Evolutionary conservation across 2,888 invertebrate species (phyloP).

Genomic region (Aricia artaxerxes): DNA sequence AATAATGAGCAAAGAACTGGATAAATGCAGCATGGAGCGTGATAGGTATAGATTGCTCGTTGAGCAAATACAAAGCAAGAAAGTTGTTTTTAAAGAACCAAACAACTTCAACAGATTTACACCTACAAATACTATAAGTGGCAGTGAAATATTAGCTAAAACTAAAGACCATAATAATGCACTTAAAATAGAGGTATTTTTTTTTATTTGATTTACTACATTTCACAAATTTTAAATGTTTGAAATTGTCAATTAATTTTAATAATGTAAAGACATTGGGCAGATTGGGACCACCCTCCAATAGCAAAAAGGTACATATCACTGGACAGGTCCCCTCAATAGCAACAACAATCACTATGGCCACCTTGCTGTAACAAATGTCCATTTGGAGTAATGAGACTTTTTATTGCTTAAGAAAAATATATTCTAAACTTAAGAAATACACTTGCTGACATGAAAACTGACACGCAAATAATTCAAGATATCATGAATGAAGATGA

Average conservation of each 20-base stretch:
- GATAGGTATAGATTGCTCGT: slow-evolving; percentile 90
- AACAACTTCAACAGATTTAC: slow-evolving; percentile 55
- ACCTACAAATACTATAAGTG: slow-evolving; percentile 71
- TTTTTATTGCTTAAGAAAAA: too few relatives aligned
- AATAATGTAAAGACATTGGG: not conserved
- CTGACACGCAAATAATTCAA: too few relatives aligned
- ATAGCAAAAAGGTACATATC: too few relatives aligned
- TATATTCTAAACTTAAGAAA: too few relatives aligned
- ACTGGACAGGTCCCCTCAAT: too few relatives aligned
- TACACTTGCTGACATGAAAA: too few relatives aligned
- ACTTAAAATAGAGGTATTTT: slow-evolving; percentile 72
- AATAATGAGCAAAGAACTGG: slow-evolving; percentile 88
- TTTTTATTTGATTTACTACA: not conserved
- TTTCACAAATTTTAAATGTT: not conserved
- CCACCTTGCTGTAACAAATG: too few relatives aligned
- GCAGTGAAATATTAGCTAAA: slow-evolving; percentile 80
- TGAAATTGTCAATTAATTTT: not conserved
- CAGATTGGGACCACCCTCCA: too few relatives aligned
- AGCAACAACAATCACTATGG: too few relatives aligned
- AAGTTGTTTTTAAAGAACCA: slow-evolving; percentile 49
- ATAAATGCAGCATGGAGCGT: slow-evolving; percentile 88
- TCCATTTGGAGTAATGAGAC: too few relatives aligned
- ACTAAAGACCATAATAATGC: slow-evolving; percentile 81
- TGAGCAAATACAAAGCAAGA: slow-evolving; percentile 85
- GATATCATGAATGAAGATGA: too few relatives aligned